Conservation (phyloP, 2,797 vertebrate species). For the Esox masquinongy region DNA sequence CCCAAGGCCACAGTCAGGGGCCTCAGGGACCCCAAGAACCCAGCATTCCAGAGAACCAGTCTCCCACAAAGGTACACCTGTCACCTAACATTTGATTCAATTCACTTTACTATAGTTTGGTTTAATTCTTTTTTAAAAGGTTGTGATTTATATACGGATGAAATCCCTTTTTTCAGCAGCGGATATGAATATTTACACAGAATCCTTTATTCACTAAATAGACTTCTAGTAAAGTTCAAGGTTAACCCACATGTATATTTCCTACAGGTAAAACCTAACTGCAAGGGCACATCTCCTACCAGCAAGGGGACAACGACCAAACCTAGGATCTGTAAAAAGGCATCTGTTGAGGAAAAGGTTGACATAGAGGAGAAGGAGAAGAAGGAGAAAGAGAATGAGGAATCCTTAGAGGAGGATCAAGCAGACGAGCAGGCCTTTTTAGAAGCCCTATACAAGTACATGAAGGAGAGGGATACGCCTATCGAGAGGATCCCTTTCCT, state of each 20-base stretch:
- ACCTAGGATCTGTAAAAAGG: conserved; percentile 88
- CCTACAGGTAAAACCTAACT: conserved; percentile 88
- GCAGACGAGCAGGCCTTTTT: conserved; percentile 96
- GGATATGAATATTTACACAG: background rate
- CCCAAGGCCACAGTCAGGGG: conserved; percentile 72
- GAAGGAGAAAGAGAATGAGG: conserved; percentile 61
- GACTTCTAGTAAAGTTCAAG: background rate
- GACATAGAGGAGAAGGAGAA: conserved; percentile 39
- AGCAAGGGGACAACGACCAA: conserved; percentile 77
- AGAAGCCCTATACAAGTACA: conserved; percentile 97
- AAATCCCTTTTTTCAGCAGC: background rate
- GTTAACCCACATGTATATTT: background rate
- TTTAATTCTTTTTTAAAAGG: background rate
- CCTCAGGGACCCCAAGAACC: conserved; percentile 79
- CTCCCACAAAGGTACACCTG: conserved; percentile 84
- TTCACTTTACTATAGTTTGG: background rate
- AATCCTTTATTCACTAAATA: background rate
- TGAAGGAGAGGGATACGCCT: conserved; percentile 97
- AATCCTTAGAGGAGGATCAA: conserved; percentile 72
- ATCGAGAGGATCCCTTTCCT: conserved; percentile 99
- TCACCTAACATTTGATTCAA: background rate
- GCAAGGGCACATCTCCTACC: conserved; percentile 72
- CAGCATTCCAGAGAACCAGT: conserved; percentile 86
- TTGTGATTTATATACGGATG: background rate
- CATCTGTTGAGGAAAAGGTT: conserved; percentile 79